A percentile compares a stretch with the other conserved stretches of the same genome.
phyloP scores from a whole-genome alignment of 2,888 invertebrate genomes.

The Drosophila hamatofila region DNA sequence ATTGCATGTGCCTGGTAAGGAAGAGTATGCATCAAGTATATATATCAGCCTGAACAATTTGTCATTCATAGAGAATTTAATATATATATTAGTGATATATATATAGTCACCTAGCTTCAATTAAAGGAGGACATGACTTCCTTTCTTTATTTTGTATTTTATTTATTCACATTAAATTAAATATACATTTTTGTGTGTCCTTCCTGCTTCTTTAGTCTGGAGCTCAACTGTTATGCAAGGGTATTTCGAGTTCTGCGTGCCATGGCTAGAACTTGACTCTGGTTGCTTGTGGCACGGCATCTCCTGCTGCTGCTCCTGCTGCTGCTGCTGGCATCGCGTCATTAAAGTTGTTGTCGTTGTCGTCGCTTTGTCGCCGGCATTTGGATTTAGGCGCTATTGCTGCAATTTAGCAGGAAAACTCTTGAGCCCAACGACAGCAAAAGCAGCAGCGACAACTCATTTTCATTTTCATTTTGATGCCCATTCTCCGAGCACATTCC shows the following conservation, averaged over 20 bases:
- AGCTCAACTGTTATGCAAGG: neutral
- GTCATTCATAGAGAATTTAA: neutral
- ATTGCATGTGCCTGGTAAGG: neutral
- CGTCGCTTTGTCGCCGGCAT: constrained; percentile 38
- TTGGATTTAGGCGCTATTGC: constrained; percentile 36
- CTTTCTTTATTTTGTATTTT: too few species aligned
- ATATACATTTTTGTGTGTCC: too few species aligned
- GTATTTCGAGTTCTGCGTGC: neutral
- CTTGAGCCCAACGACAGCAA: constrained; percentile 19
- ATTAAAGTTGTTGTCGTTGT: constrained; percentile 31
- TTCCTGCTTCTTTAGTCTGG: neutral
- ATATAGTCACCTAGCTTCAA: too few species aligned
- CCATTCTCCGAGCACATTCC: constrained; percentile 31
- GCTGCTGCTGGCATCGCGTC: constrained; percentile 22
- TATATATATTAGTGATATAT: too few species aligned
- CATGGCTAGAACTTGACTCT: neutral
- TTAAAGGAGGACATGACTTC: neutral
- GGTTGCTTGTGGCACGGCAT: constrained; percentile 1
- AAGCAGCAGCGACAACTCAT: constrained; percentile 28
- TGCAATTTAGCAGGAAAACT: constrained; percentile 52
- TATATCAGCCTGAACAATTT: neutral
- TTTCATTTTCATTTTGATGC: constrained; percentile 47
- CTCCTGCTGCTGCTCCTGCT: constrained; percentile 9
- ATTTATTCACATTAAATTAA: too few species aligned
- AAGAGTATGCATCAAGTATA: neutral